A percentile compares a stretch with the other conserved stretches of the same genome.
These are phyloP conservation scores for Perdix hodgsoniae DNA, from an alignment of 2,797 vertebrate genomes.

Conservation along the genomic window DNA sequence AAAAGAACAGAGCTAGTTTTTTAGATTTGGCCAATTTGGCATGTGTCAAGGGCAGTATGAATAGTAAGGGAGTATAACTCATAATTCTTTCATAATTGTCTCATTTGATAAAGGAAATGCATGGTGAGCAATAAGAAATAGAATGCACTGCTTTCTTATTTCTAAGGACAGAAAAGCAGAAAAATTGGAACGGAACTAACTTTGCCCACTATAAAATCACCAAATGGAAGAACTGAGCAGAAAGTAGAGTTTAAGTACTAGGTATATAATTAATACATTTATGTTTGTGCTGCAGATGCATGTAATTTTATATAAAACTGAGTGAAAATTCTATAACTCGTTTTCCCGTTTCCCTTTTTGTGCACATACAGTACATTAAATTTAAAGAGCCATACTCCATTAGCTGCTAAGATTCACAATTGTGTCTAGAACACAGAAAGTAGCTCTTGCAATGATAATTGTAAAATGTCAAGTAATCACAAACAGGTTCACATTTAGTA, in stretches of 20 bases:
- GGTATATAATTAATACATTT: slow-evolving; percentile 34
- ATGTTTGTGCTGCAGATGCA: slow-evolving; percentile 48
- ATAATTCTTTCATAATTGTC: slow-evolving; percentile 17
- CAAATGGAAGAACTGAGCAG: not conserved
- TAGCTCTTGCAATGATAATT: slow-evolving; percentile 74
- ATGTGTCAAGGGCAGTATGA: not conserved
- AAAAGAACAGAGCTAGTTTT: not conserved
- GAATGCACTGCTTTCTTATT: slow-evolving; percentile 30
- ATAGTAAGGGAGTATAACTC: not conserved
- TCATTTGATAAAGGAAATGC: slow-evolving; percentile 23
- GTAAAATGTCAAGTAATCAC: slow-evolving; percentile 74
- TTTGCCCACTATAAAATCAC: slow-evolving; percentile 20
- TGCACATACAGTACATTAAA: slow-evolving; percentile 63
- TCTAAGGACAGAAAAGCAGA: slow-evolving; percentile 40
- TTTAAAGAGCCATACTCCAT: slow-evolving; percentile 66
- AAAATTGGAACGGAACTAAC: slow-evolving; percentile 6
- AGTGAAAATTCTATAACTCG: slow-evolving; percentile 56
- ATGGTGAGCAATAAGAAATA: not conserved
- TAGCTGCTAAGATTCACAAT: slow-evolving; percentile 70
- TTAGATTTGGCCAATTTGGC: not conserved
- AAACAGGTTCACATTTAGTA: slow-evolving; percentile 69
- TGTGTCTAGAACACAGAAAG: slow-evolving; percentile 73
- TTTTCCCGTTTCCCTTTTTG: slow-evolving; percentile 61
- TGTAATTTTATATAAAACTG: slow-evolving; percentile 63
- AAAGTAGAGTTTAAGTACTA: slow-evolving; percentile 14